Base-by-base conservation (phyloP, 2,888 invertebrate genomes). In the Caenorhabditis afra region DNA sequence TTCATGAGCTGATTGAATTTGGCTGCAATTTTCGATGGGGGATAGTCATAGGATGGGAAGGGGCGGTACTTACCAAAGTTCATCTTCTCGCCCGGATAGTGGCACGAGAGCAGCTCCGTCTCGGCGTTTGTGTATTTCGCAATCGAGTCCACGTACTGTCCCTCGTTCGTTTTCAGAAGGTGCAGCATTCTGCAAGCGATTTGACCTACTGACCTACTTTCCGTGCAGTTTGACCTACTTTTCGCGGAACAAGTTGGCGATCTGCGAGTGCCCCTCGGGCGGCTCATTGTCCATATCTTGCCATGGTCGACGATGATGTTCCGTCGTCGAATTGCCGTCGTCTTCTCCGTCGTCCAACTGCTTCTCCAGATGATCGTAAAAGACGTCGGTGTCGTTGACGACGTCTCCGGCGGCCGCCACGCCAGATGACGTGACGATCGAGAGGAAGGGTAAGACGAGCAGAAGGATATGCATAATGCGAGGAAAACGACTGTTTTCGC, bases 51-150 rank as follows among this genome's bases (percentile, higher is more conserved):
- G 8, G 29, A 7, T 2, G n/a, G n/a, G 44, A 23, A n/a, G 5
- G n/a, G 22, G 23, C 18, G 23, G n/a, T n/a, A n/a, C 16, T 16
- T 55, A 58, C 67, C 58, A 14, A 68, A 59, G 14, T 59, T 68
- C 29, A 59, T 41, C 22, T 35, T 41, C n/a, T 45, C 23, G 0
- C 41, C 57, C 14, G 59, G 20, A 0, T 35, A 5, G 11, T 52
- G 59, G 44, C 68, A 68, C 8, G 59, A 41, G 0, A 59, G 44
- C 23, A 68, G 57, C 29, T 52, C 44, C 16, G 59, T 68, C 1
- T 50, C 50, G 5, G 23, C 5, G 29, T 59, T 59, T 7, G 68
- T 59, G 52, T 68, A 68, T 16, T 68, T 68, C 7, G 68, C 58
- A 23, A 68, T 68, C 18, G 50, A 16, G 16, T 23, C 68, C 2